Evolutionary conservation across 1,140 invertebrate genomes (phyloP).

Genomic region (Adoxophyes honmai): DNA sequence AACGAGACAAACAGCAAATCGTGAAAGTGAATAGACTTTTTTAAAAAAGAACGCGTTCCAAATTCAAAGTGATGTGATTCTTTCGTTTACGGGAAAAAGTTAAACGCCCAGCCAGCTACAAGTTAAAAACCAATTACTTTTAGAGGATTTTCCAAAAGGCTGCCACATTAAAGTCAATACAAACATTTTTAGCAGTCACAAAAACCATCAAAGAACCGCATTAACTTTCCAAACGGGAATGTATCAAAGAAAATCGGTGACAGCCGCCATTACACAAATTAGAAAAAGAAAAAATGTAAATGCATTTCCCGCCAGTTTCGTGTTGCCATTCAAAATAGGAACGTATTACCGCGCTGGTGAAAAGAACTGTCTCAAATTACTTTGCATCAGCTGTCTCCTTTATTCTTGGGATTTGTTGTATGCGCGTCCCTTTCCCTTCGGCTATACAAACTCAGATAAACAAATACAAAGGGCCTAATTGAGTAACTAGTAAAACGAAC

Average conservation of each 20-base stretch:
- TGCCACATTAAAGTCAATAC: background rate
- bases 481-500: slow-evolving; percentile 77
- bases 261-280: slow-evolving; percentile 59
- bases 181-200: background rate
- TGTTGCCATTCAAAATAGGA: slow-evolving; percentile 74
- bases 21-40: too few species aligned
- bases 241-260: slow-evolving; percentile 63
- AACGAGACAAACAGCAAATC: too few species aligned
- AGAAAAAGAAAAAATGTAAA: slow-evolving; percentile 63
- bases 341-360: slow-evolving; percentile 67
- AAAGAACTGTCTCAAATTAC: slow-evolving; percentile 77
- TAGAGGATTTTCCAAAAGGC: slow-evolving; percentile 2
- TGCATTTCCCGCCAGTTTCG: slow-evolving; percentile 70
- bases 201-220: slow-evolving; percentile 16
- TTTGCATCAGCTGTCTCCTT: slow-evolving; percentile 41
- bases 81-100: too few species aligned
- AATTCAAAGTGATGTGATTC: too few species aligned
- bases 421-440: slow-evolving; percentile 37
- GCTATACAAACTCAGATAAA: slow-evolving; percentile 76
- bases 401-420: slow-evolving; percentile 23
- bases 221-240: slow-evolving; percentile 27
- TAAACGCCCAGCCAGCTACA: too few species aligned
- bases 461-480: slow-evolving; percentile 77
- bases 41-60: too few species aligned
- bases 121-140: slow-evolving; percentile 11